Percentiles rank a stretch among this genome's conserved stretches.
Conservation (phyloP, 2,113 vertebrate genomes). For the Asarcornis scutulata region DNA sequence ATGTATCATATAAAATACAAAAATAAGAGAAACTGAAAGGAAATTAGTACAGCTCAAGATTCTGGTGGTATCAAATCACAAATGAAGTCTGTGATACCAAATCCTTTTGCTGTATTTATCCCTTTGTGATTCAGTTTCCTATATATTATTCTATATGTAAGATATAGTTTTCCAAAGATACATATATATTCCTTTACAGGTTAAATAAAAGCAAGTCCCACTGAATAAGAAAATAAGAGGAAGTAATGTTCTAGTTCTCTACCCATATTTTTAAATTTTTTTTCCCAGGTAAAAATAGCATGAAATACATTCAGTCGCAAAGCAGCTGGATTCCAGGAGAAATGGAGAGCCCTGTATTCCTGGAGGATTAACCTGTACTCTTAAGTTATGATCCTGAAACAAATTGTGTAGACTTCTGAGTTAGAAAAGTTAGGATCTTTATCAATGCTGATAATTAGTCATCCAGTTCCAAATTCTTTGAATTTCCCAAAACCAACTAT, state of each 20-base stretch:
- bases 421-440: not conserved
- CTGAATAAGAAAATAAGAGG: conserved; percentile 64
- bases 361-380: not conserved
- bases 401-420: conserved; percentile 5
- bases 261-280: not conserved
- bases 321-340: conserved; percentile 7
- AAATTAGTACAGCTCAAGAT: conserved; percentile 71
- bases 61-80: conserved; percentile 47
- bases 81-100: conserved; percentile 49
- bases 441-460: not conserved
- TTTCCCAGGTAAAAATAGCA: conserved; percentile 54
- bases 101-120: conserved; percentile 63
- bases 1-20: conserved; percentile 70
- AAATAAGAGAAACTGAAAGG: conserved; percentile 72
- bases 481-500: not conserved
- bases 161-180: conserved; percentile 68
- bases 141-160: conserved; percentile 69
- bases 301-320: conserved; percentile 57
- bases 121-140: conserved; percentile 51
- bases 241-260: conserved; percentile 52
- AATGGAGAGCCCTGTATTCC: conserved; percentile 46
- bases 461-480: not conserved
- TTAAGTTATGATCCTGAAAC: not conserved
- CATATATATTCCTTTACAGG: conserved; percentile 63
- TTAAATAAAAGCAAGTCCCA: conserved; percentile 71